Percentiles rank a stretch among this genome's conserved stretches.
phyloP scores from a whole-genome alignment of 2,888 invertebrate genomes.

The Tipula helvola region DNA sequence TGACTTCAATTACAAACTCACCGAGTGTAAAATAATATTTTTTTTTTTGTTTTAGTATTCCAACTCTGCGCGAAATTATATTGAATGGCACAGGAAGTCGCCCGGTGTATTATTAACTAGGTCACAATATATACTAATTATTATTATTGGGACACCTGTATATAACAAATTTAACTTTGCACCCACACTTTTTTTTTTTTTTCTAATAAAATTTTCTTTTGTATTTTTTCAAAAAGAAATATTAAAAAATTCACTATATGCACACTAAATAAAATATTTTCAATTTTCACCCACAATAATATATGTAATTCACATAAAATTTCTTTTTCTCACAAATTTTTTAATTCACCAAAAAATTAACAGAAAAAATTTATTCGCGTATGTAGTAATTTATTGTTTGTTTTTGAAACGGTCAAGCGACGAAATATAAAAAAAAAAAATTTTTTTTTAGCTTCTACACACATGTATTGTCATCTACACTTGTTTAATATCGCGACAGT shows the following conservation, averaged over 20 bases:
- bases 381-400: not conserved
- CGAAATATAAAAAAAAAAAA: not conserved
- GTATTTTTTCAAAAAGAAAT: not conserved
- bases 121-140: not conserved
- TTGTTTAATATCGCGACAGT: constrained; percentile 16
- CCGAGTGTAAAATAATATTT: not conserved
- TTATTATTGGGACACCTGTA: not conserved
- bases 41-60: not conserved
- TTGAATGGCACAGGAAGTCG: not conserved
- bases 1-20: not conserved
- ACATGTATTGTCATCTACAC: constrained; percentile 14
- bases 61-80: not conserved
- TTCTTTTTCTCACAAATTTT: not conserved
- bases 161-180: not conserved
- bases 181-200: not conserved
- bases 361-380: not conserved
- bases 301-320: not conserved
- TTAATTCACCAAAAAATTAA: not conserved
- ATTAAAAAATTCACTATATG: not conserved
- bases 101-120: not conserved
- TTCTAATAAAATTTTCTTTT: not conserved
- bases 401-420: not conserved
- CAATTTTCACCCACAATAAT: not conserved
- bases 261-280: not conserved
- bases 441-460: not conserved